Evolutionary conservation across 2,113 vertebrate genomes (phyloP).

Genomic region (Butorides virescens): DNA sequence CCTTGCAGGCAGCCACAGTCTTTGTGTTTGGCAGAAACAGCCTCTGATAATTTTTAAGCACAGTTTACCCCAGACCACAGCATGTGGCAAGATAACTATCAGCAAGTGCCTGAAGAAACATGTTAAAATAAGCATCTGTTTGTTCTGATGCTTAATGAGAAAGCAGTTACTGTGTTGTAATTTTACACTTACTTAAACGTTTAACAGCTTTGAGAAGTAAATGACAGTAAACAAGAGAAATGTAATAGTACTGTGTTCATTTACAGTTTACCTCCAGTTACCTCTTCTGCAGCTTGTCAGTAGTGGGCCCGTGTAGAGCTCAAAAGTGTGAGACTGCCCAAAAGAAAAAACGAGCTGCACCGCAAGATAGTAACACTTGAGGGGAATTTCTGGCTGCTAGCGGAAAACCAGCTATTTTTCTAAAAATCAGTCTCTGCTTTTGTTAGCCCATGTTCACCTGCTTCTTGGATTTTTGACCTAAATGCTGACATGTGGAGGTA

Average conservation of each 20-base stretch:
- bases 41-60: not conserved
- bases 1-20: not conserved
- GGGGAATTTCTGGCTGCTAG: not conserved
- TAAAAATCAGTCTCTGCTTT: not conserved
- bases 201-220: not conserved
- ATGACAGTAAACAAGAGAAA: not conserved
- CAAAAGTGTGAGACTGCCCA: constrained; percentile 45
- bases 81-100: not conserved
- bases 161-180: not conserved
- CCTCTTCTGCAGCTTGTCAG: constrained; percentile 58
- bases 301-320: not conserved
- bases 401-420: not conserved
- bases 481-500: not conserved
- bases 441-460: not conserved
- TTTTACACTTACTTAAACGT: not conserved
- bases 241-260: not conserved
- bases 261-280: not conserved
- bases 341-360: not conserved
- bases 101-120: not conserved
- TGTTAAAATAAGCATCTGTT: not conserved
- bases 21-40: not conserved
- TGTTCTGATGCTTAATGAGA: not conserved
- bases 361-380: accelerated
- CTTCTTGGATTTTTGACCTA: not conserved
- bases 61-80: not conserved